phyloP scores from a whole-genome alignment of 92 coral and sea anemone species.

The Zoanthus gigantus region DNA sequence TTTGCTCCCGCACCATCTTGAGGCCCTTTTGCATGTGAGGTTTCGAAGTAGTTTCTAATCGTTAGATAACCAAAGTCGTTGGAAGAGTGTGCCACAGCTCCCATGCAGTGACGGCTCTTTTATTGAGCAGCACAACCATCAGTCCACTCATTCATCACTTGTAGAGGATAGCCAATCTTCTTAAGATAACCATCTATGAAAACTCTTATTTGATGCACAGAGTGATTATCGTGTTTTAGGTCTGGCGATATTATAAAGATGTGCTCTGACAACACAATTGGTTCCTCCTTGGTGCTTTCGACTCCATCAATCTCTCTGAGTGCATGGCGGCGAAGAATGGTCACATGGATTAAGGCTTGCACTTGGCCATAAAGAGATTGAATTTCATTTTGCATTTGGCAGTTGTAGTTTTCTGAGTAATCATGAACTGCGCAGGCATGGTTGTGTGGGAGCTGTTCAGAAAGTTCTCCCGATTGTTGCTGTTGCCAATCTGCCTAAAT shows the following conservation, averaged over 20 bases:
- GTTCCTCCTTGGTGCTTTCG: constrained; percentile 5
- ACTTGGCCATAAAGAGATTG: constrained; percentile 45
- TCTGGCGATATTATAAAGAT: constrained; percentile 45
- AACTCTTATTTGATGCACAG: constrained; percentile 48
- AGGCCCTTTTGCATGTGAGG: background rate
- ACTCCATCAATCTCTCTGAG: constrained; percentile 20
- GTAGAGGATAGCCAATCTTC: constrained; percentile 25
- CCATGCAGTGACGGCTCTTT: constrained; percentile 62
- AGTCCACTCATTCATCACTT: constrained; percentile 45
- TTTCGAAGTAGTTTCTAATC: background rate
- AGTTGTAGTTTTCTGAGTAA: constrained; percentile 17
- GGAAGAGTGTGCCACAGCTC: constrained; percentile 55
- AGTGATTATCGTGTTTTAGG: constrained; percentile 47
- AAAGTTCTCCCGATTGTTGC: constrained; percentile 26
- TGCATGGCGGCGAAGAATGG: constrained; percentile 2
- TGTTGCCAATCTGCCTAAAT: constrained; percentile 48
- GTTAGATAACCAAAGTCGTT: background rate
- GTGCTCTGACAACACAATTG: constrained; percentile 26
- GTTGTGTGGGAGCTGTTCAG: constrained; percentile 34
- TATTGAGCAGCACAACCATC: constrained; percentile 60
- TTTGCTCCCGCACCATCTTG: too few relatives aligned
- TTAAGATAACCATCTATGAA: constrained; percentile 35
- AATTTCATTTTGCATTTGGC: constrained; percentile 43
- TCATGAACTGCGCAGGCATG: constrained; percentile 22
- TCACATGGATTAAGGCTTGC: constrained; percentile 18